Evolutionary conservation across 2,888 invertebrate species (phyloP), one percentile per base, ranked within the genome.

Genomic region (Thereva unica): DNA sequence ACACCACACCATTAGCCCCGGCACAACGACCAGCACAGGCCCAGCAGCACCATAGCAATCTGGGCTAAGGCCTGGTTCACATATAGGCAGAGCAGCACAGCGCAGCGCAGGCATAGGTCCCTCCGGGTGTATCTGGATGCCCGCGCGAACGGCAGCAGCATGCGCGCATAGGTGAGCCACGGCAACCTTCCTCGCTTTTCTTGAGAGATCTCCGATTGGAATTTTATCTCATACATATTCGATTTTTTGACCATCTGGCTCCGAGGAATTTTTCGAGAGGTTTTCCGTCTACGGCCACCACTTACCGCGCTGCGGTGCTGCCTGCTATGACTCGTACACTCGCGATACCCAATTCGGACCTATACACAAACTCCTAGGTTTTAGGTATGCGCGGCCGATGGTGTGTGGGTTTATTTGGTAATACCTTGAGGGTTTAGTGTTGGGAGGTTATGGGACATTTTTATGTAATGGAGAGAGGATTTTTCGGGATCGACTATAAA

Each of bases 201-300:
- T 63, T 49, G 63, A 63, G 63, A 63, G 67, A 54, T 61, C 67
- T 67, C 49, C 55, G 55, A 67, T 69, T 64, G 69, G 69, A 69
- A 69, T 69, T 64, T 69, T 69, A 69, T 69, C 67, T 67, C 69
- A 47, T 63, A 65, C 67, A 66, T 69, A 67, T 69, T 54, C 63
- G 67, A 69, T 69, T 67, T 67, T 67, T 67, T 69, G 69, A 69
- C 69, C 69, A 69, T 69, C 69, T 69, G 69, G 69, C 69, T 69
- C 63, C 67, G 66, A 67, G 67, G 69, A 69, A 69, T 69, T 69
- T 69, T 69, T 69, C 66, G 57, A 67, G 59, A 55, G 54, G 49
- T 54, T 44, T 50, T 45, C 49, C 23, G 53, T 53, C 53, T 53
- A 40, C 49, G 10, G 23, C 23, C 23, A 23, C 23, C 23, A 23